phyloP scores from a whole-genome alignment of 2,113 vertebrate species.

The Corythornis madagascariensis region DNA sequence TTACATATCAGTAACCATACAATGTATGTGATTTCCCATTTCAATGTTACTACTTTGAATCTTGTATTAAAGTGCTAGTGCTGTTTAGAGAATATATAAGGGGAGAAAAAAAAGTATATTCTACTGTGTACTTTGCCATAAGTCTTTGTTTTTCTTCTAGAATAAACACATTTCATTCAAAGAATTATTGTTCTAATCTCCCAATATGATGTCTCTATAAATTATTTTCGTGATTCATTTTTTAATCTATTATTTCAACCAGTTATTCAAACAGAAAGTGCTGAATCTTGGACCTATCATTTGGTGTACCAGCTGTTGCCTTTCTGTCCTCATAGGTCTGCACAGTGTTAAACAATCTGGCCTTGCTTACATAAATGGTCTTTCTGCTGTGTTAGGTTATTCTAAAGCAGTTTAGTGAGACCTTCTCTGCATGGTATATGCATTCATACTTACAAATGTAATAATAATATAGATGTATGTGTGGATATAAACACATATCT shows the following conservation, averaged over 20 bases:
- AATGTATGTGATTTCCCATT: neutral
- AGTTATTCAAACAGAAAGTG: neutral
- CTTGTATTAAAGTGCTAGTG: neutral
- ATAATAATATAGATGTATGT: neutral
- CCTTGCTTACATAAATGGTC: neutral
- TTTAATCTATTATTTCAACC: neutral
- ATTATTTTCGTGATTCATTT: neutral
- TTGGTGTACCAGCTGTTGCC: neutral
- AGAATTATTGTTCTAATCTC: neutral
- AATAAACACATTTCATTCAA: conserved; percentile 9
- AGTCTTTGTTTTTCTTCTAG: neutral
- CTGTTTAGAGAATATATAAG: neutral
- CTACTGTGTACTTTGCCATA: neutral
- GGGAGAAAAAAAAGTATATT: neutral
- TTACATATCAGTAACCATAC: neutral
- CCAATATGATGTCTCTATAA: neutral
- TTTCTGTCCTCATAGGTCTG: neutral
- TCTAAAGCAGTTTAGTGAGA: neutral
- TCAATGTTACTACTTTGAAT: neutral
- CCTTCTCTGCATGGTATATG: neutral
- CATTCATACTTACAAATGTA: neutral
- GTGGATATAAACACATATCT: too few species aligned
- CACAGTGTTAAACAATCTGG: neutral
- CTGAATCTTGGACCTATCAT: neutral
- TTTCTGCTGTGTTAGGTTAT: neutral